Conservation (phyloP, 2,113 vertebrate species). For the Gnathonemus echidnorhynchus region DNA sequence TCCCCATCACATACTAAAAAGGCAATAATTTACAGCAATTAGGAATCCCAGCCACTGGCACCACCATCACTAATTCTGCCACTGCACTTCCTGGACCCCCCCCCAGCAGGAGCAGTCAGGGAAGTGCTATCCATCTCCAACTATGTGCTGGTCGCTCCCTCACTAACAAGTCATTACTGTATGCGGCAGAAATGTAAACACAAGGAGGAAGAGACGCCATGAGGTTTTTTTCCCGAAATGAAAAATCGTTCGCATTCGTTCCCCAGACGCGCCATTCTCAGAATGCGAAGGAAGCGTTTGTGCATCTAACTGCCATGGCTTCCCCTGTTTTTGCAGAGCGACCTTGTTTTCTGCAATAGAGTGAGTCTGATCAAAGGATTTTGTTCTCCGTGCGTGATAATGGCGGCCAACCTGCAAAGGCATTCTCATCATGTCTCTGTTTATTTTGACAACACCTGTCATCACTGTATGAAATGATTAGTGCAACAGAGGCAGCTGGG, state of each 20-base stretch:
- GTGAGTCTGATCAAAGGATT: neutral
- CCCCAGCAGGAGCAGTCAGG: neutral
- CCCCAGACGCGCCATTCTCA: neutral
- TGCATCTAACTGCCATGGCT: neutral
- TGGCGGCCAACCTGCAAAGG: neutral
- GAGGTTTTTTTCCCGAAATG: neutral
- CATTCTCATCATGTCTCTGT: neutral
- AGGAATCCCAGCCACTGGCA: neutral
- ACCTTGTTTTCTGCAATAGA: neutral
- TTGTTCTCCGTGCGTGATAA: neutral
- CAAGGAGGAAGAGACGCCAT: neutral
- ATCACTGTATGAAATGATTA: neutral
- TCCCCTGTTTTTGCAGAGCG: neutral
- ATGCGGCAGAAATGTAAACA: neutral
- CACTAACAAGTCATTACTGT: neutral
- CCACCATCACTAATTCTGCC: neutral
- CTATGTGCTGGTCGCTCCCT: neutral
- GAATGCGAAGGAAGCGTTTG: neutral
- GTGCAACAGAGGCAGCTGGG: neutral
- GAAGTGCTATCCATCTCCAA: neutral
- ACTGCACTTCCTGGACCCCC: neutral
- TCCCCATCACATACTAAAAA: neutral
- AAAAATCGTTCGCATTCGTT: neutral
- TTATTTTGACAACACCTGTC: neutral
- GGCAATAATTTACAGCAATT: neutral